Evolutionary conservation across 2,888 invertebrate species (phyloP).

Genomic region (Acleris cristana): DNA sequence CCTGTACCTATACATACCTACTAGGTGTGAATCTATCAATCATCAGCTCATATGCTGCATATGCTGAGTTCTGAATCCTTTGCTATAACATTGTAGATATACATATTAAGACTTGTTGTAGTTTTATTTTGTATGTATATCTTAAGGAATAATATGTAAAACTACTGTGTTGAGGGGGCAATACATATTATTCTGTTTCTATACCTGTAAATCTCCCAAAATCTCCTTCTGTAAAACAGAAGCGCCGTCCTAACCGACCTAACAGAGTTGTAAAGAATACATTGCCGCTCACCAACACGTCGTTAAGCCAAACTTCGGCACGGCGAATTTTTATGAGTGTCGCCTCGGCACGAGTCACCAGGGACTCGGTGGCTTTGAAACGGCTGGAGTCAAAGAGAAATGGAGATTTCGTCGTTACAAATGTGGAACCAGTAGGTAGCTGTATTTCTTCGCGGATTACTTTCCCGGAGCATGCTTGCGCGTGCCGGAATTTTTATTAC

Average conservation of each 20-base stretch:
- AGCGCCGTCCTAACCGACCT: neutral
- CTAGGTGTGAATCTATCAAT: no score
- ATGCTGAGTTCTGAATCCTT: no score
- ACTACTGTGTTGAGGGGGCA: no score
- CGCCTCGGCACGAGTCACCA: conserved; percentile 72
- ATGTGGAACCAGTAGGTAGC: conserved; percentile 76
- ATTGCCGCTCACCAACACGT: conserved; percentile 50
- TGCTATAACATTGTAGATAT: no score
- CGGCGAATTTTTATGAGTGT: conserved; percentile 80
- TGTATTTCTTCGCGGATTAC: conserved; percentile 80
- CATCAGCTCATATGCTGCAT: no score
- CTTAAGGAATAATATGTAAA: no score
- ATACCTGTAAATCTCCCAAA: no score
- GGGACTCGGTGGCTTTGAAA: conserved; percentile 76
- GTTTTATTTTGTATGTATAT: no score
- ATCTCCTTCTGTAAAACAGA: neutral
- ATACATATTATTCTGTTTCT: no score
- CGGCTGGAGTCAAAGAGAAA: conserved; percentile 81
- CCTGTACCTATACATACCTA: no score
- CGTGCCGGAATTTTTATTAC: conserved; percentile 76
- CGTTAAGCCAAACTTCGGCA: conserved; percentile 67
- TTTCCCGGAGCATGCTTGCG: conserved; percentile 72
- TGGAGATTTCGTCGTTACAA: conserved; percentile 81
- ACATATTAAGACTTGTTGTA: no score
- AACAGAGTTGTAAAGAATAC: conserved; percentile 17